Percentiles rank a stretch among this genome's conserved stretches.
Conservation (phyloP, 23 tunicate species). For the Ciona savignyi region DNA sequence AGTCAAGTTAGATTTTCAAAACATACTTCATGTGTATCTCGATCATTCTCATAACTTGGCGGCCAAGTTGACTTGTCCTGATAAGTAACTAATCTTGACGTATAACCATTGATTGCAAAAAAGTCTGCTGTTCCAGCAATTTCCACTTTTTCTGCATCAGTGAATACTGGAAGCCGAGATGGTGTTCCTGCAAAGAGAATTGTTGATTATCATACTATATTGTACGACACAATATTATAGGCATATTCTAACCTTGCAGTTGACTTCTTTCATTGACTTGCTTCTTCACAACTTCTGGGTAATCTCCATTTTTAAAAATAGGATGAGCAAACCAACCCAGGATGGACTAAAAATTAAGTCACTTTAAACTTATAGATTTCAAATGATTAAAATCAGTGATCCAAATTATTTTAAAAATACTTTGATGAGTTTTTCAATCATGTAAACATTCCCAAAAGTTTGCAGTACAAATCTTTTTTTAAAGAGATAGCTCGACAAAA, state of each 20-base stretch:
- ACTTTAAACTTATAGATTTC: too few species aligned
- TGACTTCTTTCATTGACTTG: constrained; percentile 69
- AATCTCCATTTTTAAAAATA: constrained; percentile 96
- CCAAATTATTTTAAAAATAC: too few species aligned
- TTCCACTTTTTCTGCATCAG: constrained; percentile 79
- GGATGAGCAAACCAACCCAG: constrained; percentile 99
- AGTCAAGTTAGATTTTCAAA: neutral
- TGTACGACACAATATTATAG: too few species aligned
- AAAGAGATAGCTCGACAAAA: too few species aligned
- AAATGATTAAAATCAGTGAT: too few species aligned
- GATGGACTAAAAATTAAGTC: too few species aligned
- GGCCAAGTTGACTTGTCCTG: constrained; percentile 19
- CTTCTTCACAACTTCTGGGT: constrained; percentile 73
- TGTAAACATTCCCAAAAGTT: too few species aligned
- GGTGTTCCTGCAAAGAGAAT: neutral
- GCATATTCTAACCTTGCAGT: constrained; percentile 40
- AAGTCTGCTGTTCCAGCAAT: constrained; percentile 74
- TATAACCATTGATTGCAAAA: constrained; percentile 90
- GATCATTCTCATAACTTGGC: constrained; percentile 51
- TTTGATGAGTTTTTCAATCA: too few species aligned
- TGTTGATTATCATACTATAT: too few species aligned
- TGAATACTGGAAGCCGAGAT: constrained; percentile 82
- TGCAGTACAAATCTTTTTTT: too few species aligned
- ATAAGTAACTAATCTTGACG: constrained; percentile 47
- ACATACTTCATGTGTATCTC: constrained; percentile 78